Evolutionary conservation across 2,797 vertebrate species (phyloP), one percentile per base, ranked within the genome.

Genomic region (Aulostomus chinensis): DNA sequence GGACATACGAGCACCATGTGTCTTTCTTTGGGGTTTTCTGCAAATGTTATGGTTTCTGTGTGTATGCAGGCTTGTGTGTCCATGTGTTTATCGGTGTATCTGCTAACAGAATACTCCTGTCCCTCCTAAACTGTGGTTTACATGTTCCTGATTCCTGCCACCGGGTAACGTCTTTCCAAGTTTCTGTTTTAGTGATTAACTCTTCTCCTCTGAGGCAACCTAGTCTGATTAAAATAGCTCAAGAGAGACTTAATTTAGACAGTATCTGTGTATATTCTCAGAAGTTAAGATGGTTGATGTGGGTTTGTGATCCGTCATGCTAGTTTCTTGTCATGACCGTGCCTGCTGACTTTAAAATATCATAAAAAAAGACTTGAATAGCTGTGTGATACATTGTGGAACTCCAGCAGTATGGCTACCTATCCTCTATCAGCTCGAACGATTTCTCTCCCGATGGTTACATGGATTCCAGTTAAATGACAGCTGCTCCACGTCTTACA

Each of bases 101-200:
- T 55, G 25, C 52, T 61, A 65, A 38, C 60, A 52, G 67, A 78
- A n/a, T n/a, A n/a, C 69, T 43, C 17, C 13, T 49, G 47, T 70
- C 45, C 57, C 60, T 73, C 52, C 65, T 62, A 58, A 68, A 63
- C 48, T 78, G 77, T 64, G 77, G 74, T 80, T 63, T 34, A 52
- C 34, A 76, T 72, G 67, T 73, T 63, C 35, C 47, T 46, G 58
- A 76, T 61, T 83, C 66, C 58, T 78, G 58, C 63, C 65, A 62
- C 48, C 45, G 54, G 66, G 36, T 48, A 28, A 63, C 61, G 68
- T 64, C 45, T 61, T 54, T 77, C 77, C 76, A 78, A 72, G 68
- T 74, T 57, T 81, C 73, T 78, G 84, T 72, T 86, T 46, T 65
- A 72, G 80, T 56, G 76, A 85, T 83, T 78, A 35, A 68, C 66